These are phyloP conservation scores for Ficedula albicollis DNA, from an alignment of 2,797 vertebrate genomes.

Conservation along the genomic window DNA sequence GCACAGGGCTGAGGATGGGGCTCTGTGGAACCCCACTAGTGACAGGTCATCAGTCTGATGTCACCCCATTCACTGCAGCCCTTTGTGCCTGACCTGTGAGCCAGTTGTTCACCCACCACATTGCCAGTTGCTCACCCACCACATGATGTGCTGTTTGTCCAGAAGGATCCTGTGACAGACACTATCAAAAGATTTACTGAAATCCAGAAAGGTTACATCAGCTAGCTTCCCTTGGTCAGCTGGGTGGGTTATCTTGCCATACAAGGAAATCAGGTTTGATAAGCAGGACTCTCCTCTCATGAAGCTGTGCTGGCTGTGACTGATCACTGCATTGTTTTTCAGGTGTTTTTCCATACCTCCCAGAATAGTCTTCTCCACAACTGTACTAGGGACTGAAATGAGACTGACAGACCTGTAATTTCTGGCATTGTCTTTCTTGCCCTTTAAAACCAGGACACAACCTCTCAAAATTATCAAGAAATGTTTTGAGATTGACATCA, in stretches of 20 bases:
- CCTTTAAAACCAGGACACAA: not conserved
- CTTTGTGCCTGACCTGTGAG: accelerated
- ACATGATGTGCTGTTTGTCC: not conserved
- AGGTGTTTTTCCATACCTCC: not conserved
- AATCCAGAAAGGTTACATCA: not conserved
- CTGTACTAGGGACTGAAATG: not conserved
- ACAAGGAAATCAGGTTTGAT: not conserved
- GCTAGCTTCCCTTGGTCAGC: not conserved
- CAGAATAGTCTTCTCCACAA: not conserved
- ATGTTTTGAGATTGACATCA: not conserved
- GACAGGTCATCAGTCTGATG: not conserved
- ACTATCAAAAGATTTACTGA: not conserved
- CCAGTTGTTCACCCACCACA: not conserved
- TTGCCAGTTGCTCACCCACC: not conserved
- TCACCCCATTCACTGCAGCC: not conserved
- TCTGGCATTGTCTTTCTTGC: accelerated
- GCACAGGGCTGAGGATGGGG: not conserved
- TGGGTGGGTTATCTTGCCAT: no score
- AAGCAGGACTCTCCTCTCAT: not conserved
- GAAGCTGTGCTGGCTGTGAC: accelerated
- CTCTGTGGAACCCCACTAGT: not conserved
- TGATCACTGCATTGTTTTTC: accelerated
- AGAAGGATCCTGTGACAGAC: not conserved
- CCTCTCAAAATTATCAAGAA: not conserved
- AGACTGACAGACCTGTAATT: not conserved